Evolutionary conservation across 1,140 invertebrate species (phyloP), one percentile per base, ranked within the genome.

Genomic region (Campodea augens): DNA sequence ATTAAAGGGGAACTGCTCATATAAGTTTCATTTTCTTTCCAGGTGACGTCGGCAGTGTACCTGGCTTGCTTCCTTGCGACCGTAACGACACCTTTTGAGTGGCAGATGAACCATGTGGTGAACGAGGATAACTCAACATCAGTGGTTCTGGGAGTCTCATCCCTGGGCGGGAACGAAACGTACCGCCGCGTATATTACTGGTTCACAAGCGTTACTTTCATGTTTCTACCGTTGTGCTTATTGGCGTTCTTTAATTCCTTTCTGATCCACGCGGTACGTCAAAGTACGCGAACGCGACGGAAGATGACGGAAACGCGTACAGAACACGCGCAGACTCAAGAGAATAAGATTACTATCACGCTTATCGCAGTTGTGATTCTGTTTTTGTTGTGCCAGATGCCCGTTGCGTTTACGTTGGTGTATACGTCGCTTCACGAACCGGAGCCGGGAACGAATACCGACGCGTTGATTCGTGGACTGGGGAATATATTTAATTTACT

Each of bases 401-500:
- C 80, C 0, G 71, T 72, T 40, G 77, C 78, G 0, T 54, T 67
- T 4, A 60, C 65, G 38, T 57, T 77, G n/a, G 65, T 71, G 3
- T 65, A 67, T 44, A 60, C 58, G 13, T 56, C 63, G 15, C 60
- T 73, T 42, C 66, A 69, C 54, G 58, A 59, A 29, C 44, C 15
- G 25, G 55, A 55, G 15, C 56, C 51, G 13, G 59, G 60, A 5
- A 62, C 64, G 44, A 58, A 61, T 40, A 61, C 65, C 23, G 58
- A 56, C 13, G 53, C 60, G 49, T 50, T 73, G 1, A 54, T 69
- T 0, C 54, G 54, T 45, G 73, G 69, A 37, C 57, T 77, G 2
- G 75, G 75, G 5, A 83, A 82, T 60, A 70, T 83, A 21, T 78
- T 72, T 57, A 84, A 84, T 58, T 64, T 81, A 19, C 60, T 85